Conservation (phyloP, 2,797 vertebrate genomes). For the Semaprochilodus insignis region DNA sequence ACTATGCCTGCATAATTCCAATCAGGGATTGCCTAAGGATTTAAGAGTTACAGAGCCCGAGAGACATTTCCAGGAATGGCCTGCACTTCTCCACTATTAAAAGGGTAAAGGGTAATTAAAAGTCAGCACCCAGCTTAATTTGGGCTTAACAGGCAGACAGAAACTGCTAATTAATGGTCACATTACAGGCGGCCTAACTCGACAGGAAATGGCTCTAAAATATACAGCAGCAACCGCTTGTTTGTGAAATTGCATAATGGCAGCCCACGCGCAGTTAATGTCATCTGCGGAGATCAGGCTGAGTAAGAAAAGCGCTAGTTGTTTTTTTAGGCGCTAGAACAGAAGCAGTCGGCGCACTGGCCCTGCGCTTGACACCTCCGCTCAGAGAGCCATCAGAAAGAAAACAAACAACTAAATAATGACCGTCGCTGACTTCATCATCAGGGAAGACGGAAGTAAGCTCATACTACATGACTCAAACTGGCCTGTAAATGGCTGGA, state of each 20-base stretch:
- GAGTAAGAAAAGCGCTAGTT: not conserved
- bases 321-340: too few species aligned
- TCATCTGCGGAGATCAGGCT: slow-evolving; percentile 24
- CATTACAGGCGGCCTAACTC: not conserved
- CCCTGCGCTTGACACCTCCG: not conserved
- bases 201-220: not conserved
- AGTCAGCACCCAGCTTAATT: not conserved
- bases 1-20: not conserved
- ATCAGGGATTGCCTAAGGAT: not conserved
- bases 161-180: slow-evolving; percentile 6
- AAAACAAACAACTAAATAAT: not conserved
- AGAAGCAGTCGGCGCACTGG: not conserved
- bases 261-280: slow-evolving; percentile 1
- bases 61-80: not conserved
- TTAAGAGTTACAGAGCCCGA: not conserved
- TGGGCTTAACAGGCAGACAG: not conserved
- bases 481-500: too few species aligned
- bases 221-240: not conserved
- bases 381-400: not conserved
- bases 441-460: not conserved
- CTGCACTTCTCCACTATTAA: not conserved
- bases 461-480: not conserved
- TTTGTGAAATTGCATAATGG: slow-evolving; percentile 21
- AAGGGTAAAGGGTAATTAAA: slow-evolving; percentile 14
- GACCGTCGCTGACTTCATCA: not conserved